Evolutionary conservation across 2,113 vertebrate genomes (phyloP), one percentile per base, ranked within the genome.

Genomic region (Bos taurus): DNA sequence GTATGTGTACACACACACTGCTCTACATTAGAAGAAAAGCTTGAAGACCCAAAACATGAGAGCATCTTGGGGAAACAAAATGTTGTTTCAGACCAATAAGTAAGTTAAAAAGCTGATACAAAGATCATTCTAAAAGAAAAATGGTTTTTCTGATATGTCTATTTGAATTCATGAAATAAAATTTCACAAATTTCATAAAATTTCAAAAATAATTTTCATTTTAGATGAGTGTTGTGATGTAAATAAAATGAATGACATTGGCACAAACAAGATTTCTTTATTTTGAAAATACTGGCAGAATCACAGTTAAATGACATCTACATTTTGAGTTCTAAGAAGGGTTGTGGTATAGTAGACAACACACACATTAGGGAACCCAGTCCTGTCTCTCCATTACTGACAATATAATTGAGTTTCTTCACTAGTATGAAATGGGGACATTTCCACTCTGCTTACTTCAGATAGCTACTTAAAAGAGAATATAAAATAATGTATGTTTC

Each of bases 1-100:
- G 46, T 21, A 5, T 23, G 3, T 33, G 40, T 40, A 25, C 56
- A 30, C 2, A 0, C 4, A 6, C 36, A 5, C 28, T 33, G 9
- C 40, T 86, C 94, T 40, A 43, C 30, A 57, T 30, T 74, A 14
- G 6, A 74, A 52, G 52, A 56, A 88, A 57, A 71, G 3, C 14
- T 77, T 77, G 40, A 74, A 64, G 5, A 93, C 0, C 59, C 10
- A 16, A 84, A 40, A 88, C 9, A 60, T 10, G 21, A 78, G 7
- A 13, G 17, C 11, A n/a, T 77, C 56, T 56, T 50, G 25, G 16
- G 33, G n/a, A 84, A 91, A 64, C 16, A 12, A 62, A n/a, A 52
- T 52, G 28, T n/a, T n/a, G 26, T 88, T 67, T 56, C 46, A 46
- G 57, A 52, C 10, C 26, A 57, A 40, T 23, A 13, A 52, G 6